Base-by-base conservation (phyloP, 2,113 vertebrate species). In the Girardinichthys multiradiatus region DNA sequence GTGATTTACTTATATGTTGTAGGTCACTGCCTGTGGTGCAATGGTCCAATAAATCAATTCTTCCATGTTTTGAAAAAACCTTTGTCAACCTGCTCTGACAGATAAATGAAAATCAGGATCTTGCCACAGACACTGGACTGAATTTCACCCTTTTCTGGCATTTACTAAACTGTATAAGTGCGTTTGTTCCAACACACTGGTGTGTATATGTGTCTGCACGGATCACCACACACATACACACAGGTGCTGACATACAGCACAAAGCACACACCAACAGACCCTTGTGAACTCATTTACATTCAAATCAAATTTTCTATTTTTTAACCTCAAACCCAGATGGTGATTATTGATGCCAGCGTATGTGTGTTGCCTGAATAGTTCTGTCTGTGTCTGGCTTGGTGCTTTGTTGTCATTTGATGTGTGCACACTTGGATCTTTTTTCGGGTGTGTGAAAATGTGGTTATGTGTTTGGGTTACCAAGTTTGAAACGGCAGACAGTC, bases 381-480 rank as follows among this genome's bases (percentile, higher is more conserved):
- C 58, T 77, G 84, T 73, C 48, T 76, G 48, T 61, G 66, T 84
- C 58, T 72, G 75, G 71, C 69, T 81, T 74, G 19, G 39, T 71
- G 67, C 64, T 74, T 84, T 31, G 31, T 33, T 1, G 21, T 29
- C 68, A 57, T 76, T 78, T 76, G 21, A 80, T 70, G 77, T 64
- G 73, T 26, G 31, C 69, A 63, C 48, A 1, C 51, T 75, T 29
- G 54, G 72, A 78, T 78, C 30, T 59, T 42, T 82, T 66, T 65
- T 42, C 79, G 74, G 12, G 45, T 45, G 57, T 37, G 65, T 45
- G 24, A 72, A 74, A 68, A 33, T 21, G 68, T 79, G 78, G 67
- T 69, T 82, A 80, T 89, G 87, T 85, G 86, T 89, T 81, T 68
- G 72, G 77, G 66, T 77, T 89, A 83, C 74, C 30, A 85, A 84